These are phyloP conservation scores for Psilanteris sp. DNA, from an alignment of 1,140 invertebrate genomes.

Conservation along the genomic window DNA sequence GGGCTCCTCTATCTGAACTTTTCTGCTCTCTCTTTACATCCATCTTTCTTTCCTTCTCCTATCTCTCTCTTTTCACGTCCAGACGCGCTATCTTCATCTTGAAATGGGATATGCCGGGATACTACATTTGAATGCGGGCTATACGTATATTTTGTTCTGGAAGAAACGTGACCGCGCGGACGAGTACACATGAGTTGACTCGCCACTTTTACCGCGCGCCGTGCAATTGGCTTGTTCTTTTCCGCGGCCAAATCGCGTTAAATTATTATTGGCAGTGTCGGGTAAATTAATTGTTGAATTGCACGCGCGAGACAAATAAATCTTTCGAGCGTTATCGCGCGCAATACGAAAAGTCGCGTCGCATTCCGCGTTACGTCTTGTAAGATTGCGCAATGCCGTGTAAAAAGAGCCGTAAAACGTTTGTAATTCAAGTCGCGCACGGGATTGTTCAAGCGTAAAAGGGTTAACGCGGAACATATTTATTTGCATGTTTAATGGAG, in stretches of 20 bases:
- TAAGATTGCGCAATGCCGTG: constrained; percentile 16
- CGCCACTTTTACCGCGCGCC: too few relatives aligned
- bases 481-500: constrained; percentile 48
- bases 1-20: constrained; percentile 44
- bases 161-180: constrained; percentile 56
- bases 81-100: constrained; percentile 76
- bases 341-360: constrained; percentile 3
- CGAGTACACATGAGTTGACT: constrained; percentile 20
- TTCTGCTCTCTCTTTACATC: too few relatives aligned
- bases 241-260: neutral
- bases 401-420: constrained; percentile 26
- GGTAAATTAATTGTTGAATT: constrained; percentile 13
- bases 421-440: constrained; percentile 13
- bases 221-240: neutral
- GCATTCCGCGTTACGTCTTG: neutral
- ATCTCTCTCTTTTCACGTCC: constrained; percentile 52
- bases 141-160: constrained; percentile 63
- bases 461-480: constrained; percentile 37
- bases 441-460: constrained; percentile 38
- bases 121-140: constrained; percentile 74
- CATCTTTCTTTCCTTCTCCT: too few relatives aligned
- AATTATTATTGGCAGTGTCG: constrained; percentile 13
- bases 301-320: neutral
- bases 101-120: constrained; percentile 75
- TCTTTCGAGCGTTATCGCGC: neutral